Evolutionary conservation across 2,888 invertebrate species (phyloP).

Genomic region (Matsumyia berberina): DNA sequence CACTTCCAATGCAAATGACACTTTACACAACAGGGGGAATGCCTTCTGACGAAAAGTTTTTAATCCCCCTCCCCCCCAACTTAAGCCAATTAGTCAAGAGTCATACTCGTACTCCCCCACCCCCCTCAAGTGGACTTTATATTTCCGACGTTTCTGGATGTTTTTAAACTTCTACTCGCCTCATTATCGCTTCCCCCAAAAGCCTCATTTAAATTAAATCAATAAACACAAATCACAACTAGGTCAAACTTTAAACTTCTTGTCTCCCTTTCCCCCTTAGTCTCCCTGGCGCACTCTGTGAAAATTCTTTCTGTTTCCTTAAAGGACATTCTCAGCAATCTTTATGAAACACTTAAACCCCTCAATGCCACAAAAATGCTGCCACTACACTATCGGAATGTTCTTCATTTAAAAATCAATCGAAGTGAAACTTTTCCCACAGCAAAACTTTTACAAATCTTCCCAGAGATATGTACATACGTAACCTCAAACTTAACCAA

Average conservation of each 20-base stretch:
- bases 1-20: too few relatives aligned
- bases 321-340: constrained; percentile 6
- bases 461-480: constrained; percentile 4
- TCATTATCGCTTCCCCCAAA: neutral
- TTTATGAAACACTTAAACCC: constrained; percentile 20
- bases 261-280: too few relatives aligned
- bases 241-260: constrained; percentile 24
- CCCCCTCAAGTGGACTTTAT: too few relatives aligned
- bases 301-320: constrained; percentile 6
- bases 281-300: too few relatives aligned
- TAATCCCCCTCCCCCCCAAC: too few relatives aligned
- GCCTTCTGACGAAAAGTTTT: too few relatives aligned
- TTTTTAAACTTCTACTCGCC: neutral
- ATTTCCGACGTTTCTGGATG: too few relatives aligned
- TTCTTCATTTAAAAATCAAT: constrained; percentile 57
- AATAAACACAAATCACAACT: neutral
- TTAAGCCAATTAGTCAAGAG: too few relatives aligned
- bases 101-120: too few relatives aligned
- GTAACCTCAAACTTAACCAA: constrained; percentile 45
- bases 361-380: constrained; percentile 29
- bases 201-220: neutral
- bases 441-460: constrained; percentile 19
- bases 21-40: too few relatives aligned
- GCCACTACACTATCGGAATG: constrained; percentile 12
- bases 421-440: constrained; percentile 44